Evolutionary conservation across 2,888 invertebrate genomes (phyloP).

Genomic region (Harpalus rufipes): DNA sequence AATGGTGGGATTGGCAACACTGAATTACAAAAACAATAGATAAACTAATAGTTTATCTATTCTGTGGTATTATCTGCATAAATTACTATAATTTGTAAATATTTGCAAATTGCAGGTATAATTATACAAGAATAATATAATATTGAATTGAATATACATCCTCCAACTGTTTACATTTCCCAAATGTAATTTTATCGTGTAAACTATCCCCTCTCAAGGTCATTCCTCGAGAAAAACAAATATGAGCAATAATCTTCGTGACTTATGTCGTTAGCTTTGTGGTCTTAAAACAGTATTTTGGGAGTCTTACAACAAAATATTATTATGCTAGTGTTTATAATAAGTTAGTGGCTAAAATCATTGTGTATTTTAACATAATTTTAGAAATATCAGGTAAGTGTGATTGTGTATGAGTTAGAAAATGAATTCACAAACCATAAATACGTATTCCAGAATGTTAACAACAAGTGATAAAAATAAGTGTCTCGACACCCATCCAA

Average conservation of each 20-base stretch:
- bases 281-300: neutral
- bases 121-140: neutral
- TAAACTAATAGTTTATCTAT: too few species aligned
- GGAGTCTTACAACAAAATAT: neutral
- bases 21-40: too few species aligned
- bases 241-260: neutral
- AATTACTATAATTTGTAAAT: neutral
- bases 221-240: slow-evolving; percentile 17
- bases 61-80: too few species aligned
- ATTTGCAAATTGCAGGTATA: neutral
- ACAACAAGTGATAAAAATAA: slow-evolving; percentile 70
- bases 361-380: neutral
- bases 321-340: slow-evolving; percentile 9
- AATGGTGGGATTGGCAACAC: too few species aligned
- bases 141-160: neutral
- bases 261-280: slow-evolving; percentile 8
- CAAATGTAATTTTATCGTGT: neutral
- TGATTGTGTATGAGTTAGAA: neutral
- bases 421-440: neutral
- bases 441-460: slow-evolving; percentile 67
- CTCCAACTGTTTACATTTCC: neutral
- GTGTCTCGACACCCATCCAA: slow-evolving; percentile 71
- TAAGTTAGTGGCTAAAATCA: neutral
- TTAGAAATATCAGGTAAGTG: slow-evolving; percentile 34
- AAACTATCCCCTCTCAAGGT: slow-evolving; percentile 20